Base-by-base conservation (phyloP, 2,888 invertebrate genomes). In the Lagria hirta region DNA sequence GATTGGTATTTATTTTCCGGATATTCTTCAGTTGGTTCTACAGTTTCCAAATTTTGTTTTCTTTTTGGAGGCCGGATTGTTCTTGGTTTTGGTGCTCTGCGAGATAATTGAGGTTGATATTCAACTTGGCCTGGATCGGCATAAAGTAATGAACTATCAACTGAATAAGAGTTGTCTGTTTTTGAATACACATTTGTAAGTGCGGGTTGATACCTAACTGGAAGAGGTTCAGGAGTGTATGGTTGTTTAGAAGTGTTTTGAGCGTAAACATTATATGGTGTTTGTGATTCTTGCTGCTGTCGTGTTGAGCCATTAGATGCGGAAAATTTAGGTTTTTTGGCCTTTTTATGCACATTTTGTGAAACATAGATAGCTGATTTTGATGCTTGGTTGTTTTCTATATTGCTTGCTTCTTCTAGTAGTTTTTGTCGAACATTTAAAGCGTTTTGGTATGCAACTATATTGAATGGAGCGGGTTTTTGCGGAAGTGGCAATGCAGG, bases 381-480 rank as follows among this genome's bases (percentile, higher is more conserved):
- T 8, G 47, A 13, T 7, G 32, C 42, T 5, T 33, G 32, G 22
- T 17, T 38, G 12, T 28, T 18, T 23, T 29, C 40, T n/a, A n/a
- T n/a, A n/a, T n/a, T n/a, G n/a, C n/a, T n/a, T 16, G 21, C 29
- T 4, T 34, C 36, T n/a, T 41, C 41, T 17, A 47, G 24, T 2
- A 47, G 17, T 32, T 47, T 47, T 21, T 47, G 47, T 33, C 33
- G 47, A 3, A 42, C 42, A 7, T 37, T 16, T 21, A 47, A 17
- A 5, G 47, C 47, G 11, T 47, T 47, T 33, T 47, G 47, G 21
- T 42, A 47, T 7, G 47, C 47, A 2, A 47, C 47, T 17, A 47
- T 27, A 15, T 47, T 47, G 20, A 47, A 47, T 21, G 47, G 3
- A 42, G 26, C 5, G 35, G 26, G 12, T 41, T 41, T 6, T 26